phyloP scores from a whole-genome alignment of 1,140 invertebrate species.

The Leptinotarsa lineolata region DNA sequence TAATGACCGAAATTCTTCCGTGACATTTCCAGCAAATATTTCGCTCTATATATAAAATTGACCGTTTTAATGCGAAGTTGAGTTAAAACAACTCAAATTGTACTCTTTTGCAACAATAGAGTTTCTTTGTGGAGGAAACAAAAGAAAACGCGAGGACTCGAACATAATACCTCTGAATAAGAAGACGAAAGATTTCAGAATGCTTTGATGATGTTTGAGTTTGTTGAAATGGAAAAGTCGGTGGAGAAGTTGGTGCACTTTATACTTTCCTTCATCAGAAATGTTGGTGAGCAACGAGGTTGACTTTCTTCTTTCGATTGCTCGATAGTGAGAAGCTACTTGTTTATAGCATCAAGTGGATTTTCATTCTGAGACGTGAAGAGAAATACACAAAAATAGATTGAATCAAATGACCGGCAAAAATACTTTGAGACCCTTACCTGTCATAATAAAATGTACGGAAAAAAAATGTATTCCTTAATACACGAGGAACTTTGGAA shows the following conservation, averaged over 20 bases:
- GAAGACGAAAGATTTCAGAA: slow-evolving; percentile 12
- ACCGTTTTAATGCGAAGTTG: slow-evolving; percentile 25
- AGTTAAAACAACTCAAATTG: slow-evolving; percentile 26
- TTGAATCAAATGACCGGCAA: no score
- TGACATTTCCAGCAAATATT: slow-evolving; percentile 24
- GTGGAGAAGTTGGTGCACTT: background rate
- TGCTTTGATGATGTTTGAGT: slow-evolving; percentile 17
- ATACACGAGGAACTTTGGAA: no score
- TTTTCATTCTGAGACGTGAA: no score
- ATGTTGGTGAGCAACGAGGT: background rate
- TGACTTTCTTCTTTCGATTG: background rate
- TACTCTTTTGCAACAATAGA: slow-evolving; percentile 19
- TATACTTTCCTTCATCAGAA: background rate
- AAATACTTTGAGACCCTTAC: no score
- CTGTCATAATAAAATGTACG: no score
- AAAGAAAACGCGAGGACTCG: slow-evolving; percentile 7
- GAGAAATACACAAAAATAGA: no score
- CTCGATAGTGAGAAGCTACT: no score
- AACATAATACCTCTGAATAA: slow-evolving; percentile 25
- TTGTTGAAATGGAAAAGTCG: slow-evolving; percentile 17
- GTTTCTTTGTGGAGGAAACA: slow-evolving; percentile 23
- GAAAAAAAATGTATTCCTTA: no score
- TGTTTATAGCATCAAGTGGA: no score
- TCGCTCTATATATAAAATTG: slow-evolving; percentile 16
- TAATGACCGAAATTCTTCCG: slow-evolving; percentile 22